Evolutionary conservation across 2,797 vertebrate genomes (phyloP), one percentile per base, ranked within the genome.

Genomic region (Bovichtus diacanthus): DNA sequence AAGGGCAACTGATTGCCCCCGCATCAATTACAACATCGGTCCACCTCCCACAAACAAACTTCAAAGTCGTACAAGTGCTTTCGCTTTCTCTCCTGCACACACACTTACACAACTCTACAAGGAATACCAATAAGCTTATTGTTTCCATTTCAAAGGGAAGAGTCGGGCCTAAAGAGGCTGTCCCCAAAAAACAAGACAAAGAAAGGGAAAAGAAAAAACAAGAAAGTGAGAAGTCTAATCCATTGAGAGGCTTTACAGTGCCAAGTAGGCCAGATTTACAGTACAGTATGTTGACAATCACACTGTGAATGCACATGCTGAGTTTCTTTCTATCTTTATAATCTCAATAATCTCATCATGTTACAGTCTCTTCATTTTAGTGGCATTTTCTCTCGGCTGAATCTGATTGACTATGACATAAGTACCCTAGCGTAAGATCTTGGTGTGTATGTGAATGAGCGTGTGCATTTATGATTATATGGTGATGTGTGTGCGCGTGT

Each of bases 61-160:
- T 90, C 88, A 90, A 88, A 90, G 89, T 88, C 61, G 55, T 61
- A 76, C 68, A 82, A 81, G 84, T 59, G 70, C 77, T 71, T 43
- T 4, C 27, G 25, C 29, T 25, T 70, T 7, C 47, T 13, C 50
- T 19, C 50, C 25, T 15, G 39, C 38, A 59, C 58, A 55, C 80
- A 67, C 74, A 75, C 69, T 38, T 70, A 84, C 72, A 87, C 59
- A 43, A 81, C 80, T 76, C 86, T 79, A 63, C 76, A 82, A 81
- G 84, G 88, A 90, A 91, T 93, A 87, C 83, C 84, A 90, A 88
- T 85, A 82, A 90, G 85, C 31, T 68, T 66, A 84, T 83, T 89
- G 78, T 90, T 90, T 87, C 76, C 80, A 87, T 89, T 90, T 92
- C 88, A 91, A 92, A 92, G 87, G 68, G 63, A 85, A 74, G 29